Evolutionary conservation across 2,888 invertebrate genomes (phyloP), one percentile per base, ranked within the genome.

Genomic region (Mesorhabditis spiculigera): DNA sequence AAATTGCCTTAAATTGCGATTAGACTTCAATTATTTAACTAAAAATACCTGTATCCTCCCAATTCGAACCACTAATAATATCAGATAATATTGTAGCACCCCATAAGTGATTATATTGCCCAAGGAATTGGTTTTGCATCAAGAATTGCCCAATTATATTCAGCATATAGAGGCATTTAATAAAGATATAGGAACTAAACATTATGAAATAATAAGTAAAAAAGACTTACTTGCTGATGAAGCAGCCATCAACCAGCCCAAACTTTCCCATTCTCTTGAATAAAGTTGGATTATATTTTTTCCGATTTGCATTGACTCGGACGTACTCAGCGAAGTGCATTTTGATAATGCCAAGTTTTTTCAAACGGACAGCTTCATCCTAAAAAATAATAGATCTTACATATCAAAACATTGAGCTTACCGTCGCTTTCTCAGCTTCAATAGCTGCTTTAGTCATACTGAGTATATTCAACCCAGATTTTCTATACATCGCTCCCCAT

Each of bases 111-210:
- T 80, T 74, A 43, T 79, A 77, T 71, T 82, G 82, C 5, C 80
- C 79, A 43, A 82, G 76, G 68, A 82, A 82, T 66, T 80, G 78
- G 69, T 85, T 85, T 73, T 82, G 81, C 71, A 82, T 78, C 45
- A 75, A 71, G 67, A 85, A 85, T 72, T 85, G 85, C 13, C 78
- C 75, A 50, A 83, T 69, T 13, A 84, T 72, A 67, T 85, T 85
- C 28, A 79, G 65, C 67, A 84, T 73, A 73, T 82, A 85, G 43
- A 85, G 73, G 45, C 81, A 61, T 72, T 85, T 85, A 5, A 81
- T 83, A 41, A 82, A 71, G 28, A 80, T 64, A 71, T 83, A 85
- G 42, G 81, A 73, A 68, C 81, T 82, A 67, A 67, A 82, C 76
- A 43, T 3, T 28, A 81, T 83, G 41, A 82, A 71, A 41, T 79